Base-by-base conservation (phyloP, 2,888 invertebrate species). In the Tinea trinotella region DNA sequence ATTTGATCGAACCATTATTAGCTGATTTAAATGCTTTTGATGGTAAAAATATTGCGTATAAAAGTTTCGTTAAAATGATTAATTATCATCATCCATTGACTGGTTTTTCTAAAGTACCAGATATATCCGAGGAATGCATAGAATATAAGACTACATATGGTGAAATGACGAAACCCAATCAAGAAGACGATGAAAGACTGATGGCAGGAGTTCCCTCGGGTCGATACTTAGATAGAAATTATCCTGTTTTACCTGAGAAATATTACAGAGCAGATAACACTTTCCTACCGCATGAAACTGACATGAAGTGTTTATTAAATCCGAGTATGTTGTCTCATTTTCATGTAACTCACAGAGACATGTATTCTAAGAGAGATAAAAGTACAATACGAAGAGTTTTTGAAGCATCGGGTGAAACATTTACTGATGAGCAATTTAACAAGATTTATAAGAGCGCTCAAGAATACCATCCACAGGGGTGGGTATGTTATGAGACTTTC, bases 401-500 rank as follows among this genome's bases (percentile, higher is more conserved):
- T 63, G 83, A 87, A 67, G 83, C 79, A 13, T 61, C 79, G 1
- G 88, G 88, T 1, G 87, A 87, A 59, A 64, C 71, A 55, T 82
- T 89, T 56, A 75, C 74, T 3, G 84, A 84, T 22, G 76, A 87
- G 56, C 67, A 65, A 15, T 89, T 89, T 61, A 69, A 80, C 34
- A 64, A 66, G 55, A 60, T 88, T 57, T 89, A 88, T 88, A 67
- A 83, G 56, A 72, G 79, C 59, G 88, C 88, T 1, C 67, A 77
- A 58, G 74, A 83, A 58, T 63, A 67, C 54, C 88, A 89, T 64
- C 76, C 83, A 30, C 70, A 81, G 58, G 88, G 85, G 2, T 73
- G 73, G 67, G 89, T 89, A 19, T 88, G 88, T 60, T 83, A 77
- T 36, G 87, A 89, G 65, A 88, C 89, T 6, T 89, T 88, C 58